Base-by-base conservation (phyloP, 1,140 invertebrate genomes). In the Myzus persicae region DNA sequence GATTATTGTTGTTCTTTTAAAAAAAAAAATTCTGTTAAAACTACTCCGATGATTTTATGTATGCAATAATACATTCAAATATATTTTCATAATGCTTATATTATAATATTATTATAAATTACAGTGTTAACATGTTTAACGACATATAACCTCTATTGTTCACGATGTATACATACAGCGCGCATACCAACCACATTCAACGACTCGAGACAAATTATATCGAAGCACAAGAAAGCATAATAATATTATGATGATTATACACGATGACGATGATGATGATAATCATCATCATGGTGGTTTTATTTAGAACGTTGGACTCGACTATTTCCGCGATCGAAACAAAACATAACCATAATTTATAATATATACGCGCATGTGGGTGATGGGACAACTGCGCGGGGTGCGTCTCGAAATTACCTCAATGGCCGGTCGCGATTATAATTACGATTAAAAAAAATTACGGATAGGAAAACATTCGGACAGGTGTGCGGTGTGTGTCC, bases 341-440 rank as follows among this genome's bases (percentile, higher is more conserved):
- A 85, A 42, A 31, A 42, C 40, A 67, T n/a, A 67, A 67, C 31
- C 26, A 59, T 59, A n/a, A 18, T 59, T 51, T 51, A 51, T 51
- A 51, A 1, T 4, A 9, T 67, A n/a, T n/a, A 18, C 31, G 31
- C 18, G 14, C 40, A 31, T 87, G 46, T 51, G 36, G 46, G 87
- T 40, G 87, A 89, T 48, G 87, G 87, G 36, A 38, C 46, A 26
- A 46, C 84, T 18, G 26, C 36, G 26, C 87, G 14, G 87, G 87
- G 87, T 90, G 51, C 40, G 40, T 26, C 38, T 67, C 89, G 89
- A 40, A 59, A 90, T 67, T 67, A 42, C 89, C 38, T 90, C 51
- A 90, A 90, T 90, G 89, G 89, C 89, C 89, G 89, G 89, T 67
- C 51, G 54, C 54, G 38, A 67, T 90, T 90, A 67, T 90, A 90